Base-by-base conservation (phyloP, 2,797 vertebrate genomes). In the Lates japonicus region DNA sequence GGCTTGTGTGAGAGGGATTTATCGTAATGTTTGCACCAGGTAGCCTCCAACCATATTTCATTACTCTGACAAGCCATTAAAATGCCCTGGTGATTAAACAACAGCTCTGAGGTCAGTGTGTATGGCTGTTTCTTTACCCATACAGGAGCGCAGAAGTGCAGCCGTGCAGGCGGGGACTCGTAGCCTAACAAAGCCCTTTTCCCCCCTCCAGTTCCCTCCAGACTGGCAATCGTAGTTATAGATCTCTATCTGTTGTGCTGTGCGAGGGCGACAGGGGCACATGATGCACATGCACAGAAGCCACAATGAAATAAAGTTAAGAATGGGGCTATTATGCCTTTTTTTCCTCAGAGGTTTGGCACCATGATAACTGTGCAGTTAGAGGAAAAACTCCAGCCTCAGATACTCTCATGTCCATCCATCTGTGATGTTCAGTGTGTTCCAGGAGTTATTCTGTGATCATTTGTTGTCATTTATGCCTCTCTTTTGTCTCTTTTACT, bases 11-110 rank as follows among this genome's bases (percentile, higher is more conserved):
- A 92, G 90, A 85, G 92, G 94, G 94, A 95, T 95, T 96, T 94
- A 95, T 95, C 87, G 92, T 92, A 90, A 93, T 95, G 95, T 95
- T 95, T 95, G 93, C 93, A 90, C 87, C 94, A 95, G 94, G 93
- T 94, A 95, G 93, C 93, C 93, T 90, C 89, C 90, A 83, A 89
- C 91, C 93, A 95, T 95, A 90, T 95, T 95, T 95, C 94, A 95
- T 89, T 90, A 92, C 85, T 80, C 92, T 93, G 94, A 94, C 94
- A 93, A 87, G 93, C 94, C 93, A 94, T 94, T 95, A 95, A 95
- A 94, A 94, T 88, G 93, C 93, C 90, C 91, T 90, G 89, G 90
- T 95, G 93, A 95, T 95, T 95, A 95, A 95, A 95, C 91, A 92
- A 92, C 92, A 87, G 91, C 92, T 88, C 88, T 87, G 86, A 90